Percentiles rank a stretch among this genome's conserved stretches.
phyloP scores from a whole-genome alignment of 2,888 invertebrate genomes.

The Diloba caeruleocephala region DNA sequence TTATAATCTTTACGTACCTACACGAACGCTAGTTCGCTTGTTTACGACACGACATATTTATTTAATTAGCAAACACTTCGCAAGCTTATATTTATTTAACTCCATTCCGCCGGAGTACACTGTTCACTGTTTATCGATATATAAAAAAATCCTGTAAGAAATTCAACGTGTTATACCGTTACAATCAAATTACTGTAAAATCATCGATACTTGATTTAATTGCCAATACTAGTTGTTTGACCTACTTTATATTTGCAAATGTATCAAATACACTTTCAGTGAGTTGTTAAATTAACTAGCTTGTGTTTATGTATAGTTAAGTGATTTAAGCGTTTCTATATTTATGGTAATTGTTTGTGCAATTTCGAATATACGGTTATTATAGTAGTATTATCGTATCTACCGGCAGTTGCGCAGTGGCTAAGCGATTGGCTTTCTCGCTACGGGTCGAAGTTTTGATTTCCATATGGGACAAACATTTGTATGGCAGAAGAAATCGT shows the following conservation, averaged over 20 bases:
- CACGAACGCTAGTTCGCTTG: too few relatives aligned
- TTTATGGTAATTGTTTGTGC: slow-evolving; percentile 1
- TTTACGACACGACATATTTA: too few relatives aligned
- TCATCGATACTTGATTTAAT: slow-evolving; percentile 25
- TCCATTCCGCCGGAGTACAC: slow-evolving; percentile 30
- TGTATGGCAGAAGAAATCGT: too few relatives aligned
- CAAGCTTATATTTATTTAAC: slow-evolving; percentile 31
- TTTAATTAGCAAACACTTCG: slow-evolving; percentile 16
- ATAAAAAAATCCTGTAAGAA: slow-evolving; percentile 41
- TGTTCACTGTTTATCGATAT: slow-evolving; percentile 46
- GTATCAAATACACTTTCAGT: slow-evolving; percentile 21
- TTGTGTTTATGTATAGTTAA: slow-evolving; percentile 8
- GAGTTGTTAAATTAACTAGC: slow-evolving; percentile 1
- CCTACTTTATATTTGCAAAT: slow-evolving; percentile 28
- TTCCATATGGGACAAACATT: too few relatives aligned
- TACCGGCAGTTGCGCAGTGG: too few relatives aligned
- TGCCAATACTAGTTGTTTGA: slow-evolving; percentile 19
- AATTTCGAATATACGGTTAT: not conserved
- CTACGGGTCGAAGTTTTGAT: too few relatives aligned
- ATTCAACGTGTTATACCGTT: slow-evolving; percentile 1
- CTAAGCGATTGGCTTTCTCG: too few relatives aligned
- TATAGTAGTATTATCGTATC: not conserved
- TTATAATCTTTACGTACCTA: slow-evolving; percentile 19
- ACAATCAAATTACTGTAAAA: slow-evolving; percentile 26
- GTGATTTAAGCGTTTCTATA: slow-evolving; percentile 7